Conservation (phyloP, 92 coral and sea anemone genomes). For the Pocillopora grandis region DNA sequence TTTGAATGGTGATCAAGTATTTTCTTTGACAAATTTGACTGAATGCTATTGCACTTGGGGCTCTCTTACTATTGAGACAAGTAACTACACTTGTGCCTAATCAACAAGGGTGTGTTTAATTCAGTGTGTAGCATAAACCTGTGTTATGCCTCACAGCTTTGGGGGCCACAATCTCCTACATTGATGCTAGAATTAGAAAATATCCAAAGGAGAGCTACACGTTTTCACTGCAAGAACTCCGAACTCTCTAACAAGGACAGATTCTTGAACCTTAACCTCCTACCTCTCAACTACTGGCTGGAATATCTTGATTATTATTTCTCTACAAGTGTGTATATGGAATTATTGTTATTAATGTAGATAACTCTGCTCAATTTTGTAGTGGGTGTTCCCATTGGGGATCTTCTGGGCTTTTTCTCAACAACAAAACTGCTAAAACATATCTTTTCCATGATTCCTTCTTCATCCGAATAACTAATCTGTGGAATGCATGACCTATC, state of each 20-base stretch:
- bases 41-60: no score
- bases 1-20: no score
- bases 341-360: constrained; percentile 3
- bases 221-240: constrained; percentile 10
- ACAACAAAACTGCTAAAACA: no score
- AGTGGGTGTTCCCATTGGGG: no score
- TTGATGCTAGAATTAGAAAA: constrained; percentile 17
- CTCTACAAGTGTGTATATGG: constrained; percentile 25
- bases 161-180: constrained; percentile 33
- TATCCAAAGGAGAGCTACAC: constrained; percentile 20
- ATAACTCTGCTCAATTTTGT: constrained; percentile 15
- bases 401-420: no score
- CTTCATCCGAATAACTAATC: no score
- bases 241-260: constrained; percentile 40
- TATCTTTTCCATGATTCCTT: no score
- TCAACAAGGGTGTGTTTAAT: no score
- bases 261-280: constrained; percentile 25
- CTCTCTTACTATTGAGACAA: no score
- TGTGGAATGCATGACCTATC: no score
- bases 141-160: constrained; percentile 27
- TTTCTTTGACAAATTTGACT: no score
- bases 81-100: no score
- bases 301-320: constrained; percentile 37
- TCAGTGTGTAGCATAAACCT: neutral
- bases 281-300: constrained; percentile 22